phyloP scores from a whole-genome alignment of 2,797 vertebrate species.

The Poeciliopsis infans region DNA sequence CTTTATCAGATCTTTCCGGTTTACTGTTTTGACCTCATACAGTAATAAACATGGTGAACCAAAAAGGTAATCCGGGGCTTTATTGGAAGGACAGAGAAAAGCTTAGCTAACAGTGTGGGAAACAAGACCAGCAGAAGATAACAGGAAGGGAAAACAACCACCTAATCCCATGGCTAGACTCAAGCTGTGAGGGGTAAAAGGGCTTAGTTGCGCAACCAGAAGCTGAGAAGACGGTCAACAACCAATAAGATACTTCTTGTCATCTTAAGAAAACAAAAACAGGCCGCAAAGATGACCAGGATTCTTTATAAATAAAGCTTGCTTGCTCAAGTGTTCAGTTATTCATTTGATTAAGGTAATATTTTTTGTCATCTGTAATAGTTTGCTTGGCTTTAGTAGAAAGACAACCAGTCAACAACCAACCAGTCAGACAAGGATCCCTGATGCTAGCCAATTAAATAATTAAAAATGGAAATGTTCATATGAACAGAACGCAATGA shows the following conservation, averaged over 20 bases:
- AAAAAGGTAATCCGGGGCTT: constrained; percentile 15
- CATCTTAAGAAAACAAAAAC: constrained; percentile 59
- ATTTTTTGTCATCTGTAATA: not conserved
- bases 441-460: not conserved
- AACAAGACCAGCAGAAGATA: constrained; percentile 68
- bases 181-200: constrained; percentile 72
- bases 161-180: constrained; percentile 78
- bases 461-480: not conserved
- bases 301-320: constrained; percentile 42
- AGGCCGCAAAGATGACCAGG: constrained; percentile 52
- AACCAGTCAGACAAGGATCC: not conserved
- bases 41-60: not conserved
- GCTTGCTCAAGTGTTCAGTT: constrained; percentile 37
- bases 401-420: not conserved
- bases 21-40: not conserved
- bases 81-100: constrained; percentile 22
- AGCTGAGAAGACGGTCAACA: constrained; percentile 53
- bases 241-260: constrained; percentile 58
- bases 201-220: constrained; percentile 73
- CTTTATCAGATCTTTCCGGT: not conserved
- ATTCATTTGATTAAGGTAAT: constrained; percentile 33
- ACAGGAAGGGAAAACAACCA: constrained; percentile 71
- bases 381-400: not conserved
- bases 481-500: not conserved
- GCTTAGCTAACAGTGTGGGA: constrained; percentile 62